Percentiles rank a stretch among this genome's conserved stretches.
Evolutionary conservation across 2,113 vertebrate genomes (phyloP).

Genomic region (Galbula dea): DNA sequence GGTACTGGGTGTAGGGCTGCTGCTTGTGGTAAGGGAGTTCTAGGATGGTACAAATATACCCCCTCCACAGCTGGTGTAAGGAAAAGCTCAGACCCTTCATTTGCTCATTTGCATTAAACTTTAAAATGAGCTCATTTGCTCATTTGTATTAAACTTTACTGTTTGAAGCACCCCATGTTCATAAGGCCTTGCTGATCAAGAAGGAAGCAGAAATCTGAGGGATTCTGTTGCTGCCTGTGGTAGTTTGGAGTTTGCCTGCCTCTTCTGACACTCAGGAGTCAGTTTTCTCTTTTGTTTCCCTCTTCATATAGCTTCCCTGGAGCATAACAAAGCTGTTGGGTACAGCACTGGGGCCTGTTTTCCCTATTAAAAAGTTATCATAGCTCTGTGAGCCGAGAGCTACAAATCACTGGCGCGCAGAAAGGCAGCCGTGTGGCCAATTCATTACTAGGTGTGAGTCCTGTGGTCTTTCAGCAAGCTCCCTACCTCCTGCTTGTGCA

Average conservation of each 20-base stretch:
- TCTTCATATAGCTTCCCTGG: not conserved
- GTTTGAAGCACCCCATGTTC: not conserved
- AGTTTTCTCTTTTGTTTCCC: not conserved
- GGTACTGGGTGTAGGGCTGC: not conserved
- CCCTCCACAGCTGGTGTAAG: not conserved
- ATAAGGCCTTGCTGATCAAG: not conserved
- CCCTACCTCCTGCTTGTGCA: not conserved
- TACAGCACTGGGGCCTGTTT: not conserved
- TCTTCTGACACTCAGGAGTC: not conserved
- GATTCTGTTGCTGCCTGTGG: fast-evolving
- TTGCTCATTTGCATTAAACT: not conserved
- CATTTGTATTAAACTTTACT: not conserved
- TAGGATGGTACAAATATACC: not conserved
- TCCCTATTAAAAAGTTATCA: not conserved
- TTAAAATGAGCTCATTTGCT: not conserved
- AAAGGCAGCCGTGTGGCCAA: not conserved
- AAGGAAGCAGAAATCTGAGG: not conserved
- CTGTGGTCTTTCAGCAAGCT: not conserved
- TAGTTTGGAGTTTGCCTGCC: not conserved
- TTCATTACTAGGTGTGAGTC: not conserved
- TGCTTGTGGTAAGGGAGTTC: not conserved
- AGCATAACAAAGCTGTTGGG: not conserved
- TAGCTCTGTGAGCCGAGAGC: not conserved
- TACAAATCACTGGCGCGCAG: not conserved
- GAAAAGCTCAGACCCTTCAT: not conserved